These are phyloP conservation scores for Pithys albifrons DNA, from an alignment of 2,113 vertebrate species.

Conservation along the genomic window DNA sequence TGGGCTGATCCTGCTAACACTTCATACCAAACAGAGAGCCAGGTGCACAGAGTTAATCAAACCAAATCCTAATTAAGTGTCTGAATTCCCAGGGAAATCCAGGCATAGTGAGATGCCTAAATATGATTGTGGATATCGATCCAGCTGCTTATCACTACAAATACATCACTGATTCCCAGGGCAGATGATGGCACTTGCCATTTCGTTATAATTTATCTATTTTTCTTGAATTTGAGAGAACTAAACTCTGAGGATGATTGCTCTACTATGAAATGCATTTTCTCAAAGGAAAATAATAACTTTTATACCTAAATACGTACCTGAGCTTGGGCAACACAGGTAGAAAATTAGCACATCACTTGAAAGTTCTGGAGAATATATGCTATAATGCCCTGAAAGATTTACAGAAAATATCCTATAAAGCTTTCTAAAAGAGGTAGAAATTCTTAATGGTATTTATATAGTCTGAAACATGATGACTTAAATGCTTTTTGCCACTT, in stretches of 20 bases:
- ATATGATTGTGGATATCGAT: background rate
- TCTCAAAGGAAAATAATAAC: background rate
- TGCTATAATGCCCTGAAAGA: background rate
- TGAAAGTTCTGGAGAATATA: background rate
- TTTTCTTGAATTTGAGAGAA: background rate
- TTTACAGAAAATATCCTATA: background rate
- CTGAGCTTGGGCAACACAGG: background rate
- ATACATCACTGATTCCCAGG: background rate
- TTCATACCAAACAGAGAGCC: conserved; percentile 44
- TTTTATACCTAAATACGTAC: background rate
- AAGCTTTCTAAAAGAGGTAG: background rate
- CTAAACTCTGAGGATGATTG: background rate
- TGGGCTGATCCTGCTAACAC: conserved; percentile 43
- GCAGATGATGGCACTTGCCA: background rate
- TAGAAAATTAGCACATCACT: background rate
- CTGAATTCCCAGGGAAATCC: conserved; percentile 51
- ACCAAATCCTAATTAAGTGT: conserved; percentile 46
- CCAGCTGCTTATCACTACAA: background rate
- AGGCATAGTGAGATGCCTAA: background rate
- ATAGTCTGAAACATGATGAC: background rate
- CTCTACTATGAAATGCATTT: background rate
- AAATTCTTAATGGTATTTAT: background rate
- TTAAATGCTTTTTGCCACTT: background rate
- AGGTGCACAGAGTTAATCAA: conserved; percentile 28
- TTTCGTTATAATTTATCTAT: background rate